phyloP scores from a whole-genome alignment of 1,140 invertebrate species.

The Dinoponera quadriceps region DNA sequence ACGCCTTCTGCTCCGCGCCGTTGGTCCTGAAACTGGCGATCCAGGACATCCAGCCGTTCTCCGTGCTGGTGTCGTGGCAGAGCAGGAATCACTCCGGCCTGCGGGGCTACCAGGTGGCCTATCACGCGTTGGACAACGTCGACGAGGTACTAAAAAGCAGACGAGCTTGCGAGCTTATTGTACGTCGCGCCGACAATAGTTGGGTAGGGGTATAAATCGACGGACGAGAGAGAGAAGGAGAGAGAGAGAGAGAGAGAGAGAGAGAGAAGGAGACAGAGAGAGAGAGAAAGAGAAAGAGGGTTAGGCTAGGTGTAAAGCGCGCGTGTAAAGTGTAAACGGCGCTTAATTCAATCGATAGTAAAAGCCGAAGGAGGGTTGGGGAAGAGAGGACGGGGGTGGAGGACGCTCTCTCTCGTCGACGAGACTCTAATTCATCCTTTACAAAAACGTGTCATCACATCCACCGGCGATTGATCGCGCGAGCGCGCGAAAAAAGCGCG shows the following conservation, averaged over 20 bases:
- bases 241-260: too few relatives aligned
- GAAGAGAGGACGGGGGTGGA: neutral
- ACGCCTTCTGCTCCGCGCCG: slow-evolving; percentile 93
- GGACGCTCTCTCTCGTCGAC: slow-evolving; percentile 6
- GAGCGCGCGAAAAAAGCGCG: slow-evolving; percentile 26
- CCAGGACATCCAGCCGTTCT: slow-evolving; percentile 94
- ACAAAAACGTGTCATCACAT: slow-evolving; percentile 57
- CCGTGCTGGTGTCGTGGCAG: slow-evolving; percentile 95
- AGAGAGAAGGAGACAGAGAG: too few relatives aligned
- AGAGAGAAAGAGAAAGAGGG: too few relatives aligned
- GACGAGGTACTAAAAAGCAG: slow-evolving; percentile 81
- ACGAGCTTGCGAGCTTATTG: slow-evolving; percentile 8
- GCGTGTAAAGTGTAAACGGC: slow-evolving; percentile 44
- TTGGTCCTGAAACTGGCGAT: slow-evolving; percentile 93
- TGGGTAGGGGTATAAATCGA: slow-evolving; percentile 28
- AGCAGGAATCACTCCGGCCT: slow-evolving; percentile 94
- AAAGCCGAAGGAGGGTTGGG: neutral
- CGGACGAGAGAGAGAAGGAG: too few relatives aligned
- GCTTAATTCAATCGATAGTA: slow-evolving; percentile 54
- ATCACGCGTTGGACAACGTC: slow-evolving; percentile 90
- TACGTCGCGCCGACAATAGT: neutral
- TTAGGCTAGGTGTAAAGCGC: too few relatives aligned
- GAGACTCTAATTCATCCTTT: slow-evolving; percentile 34
- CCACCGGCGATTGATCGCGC: slow-evolving; percentile 41
- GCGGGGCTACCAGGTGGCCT: slow-evolving; percentile 94